phyloP scores from a whole-genome alignment of 2,113 vertebrate genomes.

The Solea senegalensis region DNA sequence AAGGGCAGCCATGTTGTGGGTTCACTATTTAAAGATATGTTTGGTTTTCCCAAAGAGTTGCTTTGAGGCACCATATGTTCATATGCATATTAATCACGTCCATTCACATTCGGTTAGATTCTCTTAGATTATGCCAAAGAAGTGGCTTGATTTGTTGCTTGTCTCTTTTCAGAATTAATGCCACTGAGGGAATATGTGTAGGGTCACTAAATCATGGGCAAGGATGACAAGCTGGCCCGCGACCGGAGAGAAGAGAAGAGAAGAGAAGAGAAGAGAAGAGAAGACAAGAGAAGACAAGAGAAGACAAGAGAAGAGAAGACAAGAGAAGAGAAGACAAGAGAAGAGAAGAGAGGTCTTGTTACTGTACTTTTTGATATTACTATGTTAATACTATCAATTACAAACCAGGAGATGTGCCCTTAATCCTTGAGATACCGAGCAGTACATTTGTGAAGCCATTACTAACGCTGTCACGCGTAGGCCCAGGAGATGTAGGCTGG shows the following conservation, averaged over 20 bases:
- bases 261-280: neutral
- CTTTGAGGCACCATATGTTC: conserved; percentile 44
- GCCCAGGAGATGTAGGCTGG: conserved; percentile 51
- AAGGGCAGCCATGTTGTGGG: conserved; percentile 8
- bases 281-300: neutral
- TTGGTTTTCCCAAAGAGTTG: conserved; percentile 23
- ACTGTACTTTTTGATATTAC: conserved; percentile 30
- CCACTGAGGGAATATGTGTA: conserved; percentile 21
- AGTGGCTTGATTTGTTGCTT: conserved; percentile 58
- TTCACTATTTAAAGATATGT: conserved; percentile 22
- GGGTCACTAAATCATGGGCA: conserved; percentile 50
- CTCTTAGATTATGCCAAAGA: conserved; percentile 45
- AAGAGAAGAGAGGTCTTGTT: conserved; percentile 7
- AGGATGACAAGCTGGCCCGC: conserved; percentile 26
- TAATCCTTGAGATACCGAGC: conserved; percentile 42
- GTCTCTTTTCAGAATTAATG: conserved; percentile 62
- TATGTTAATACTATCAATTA: conserved; percentile 41
- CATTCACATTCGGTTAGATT: conserved; percentile 37
- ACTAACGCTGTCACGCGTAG: conserved; percentile 42
- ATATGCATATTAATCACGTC: conserved; percentile 48
- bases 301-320: neutral
- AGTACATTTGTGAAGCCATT: conserved; percentile 46
- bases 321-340: conserved; percentile 7
- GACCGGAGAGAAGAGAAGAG: neutral
- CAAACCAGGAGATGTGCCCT: conserved; percentile 37